Evolutionary conservation across 2,113 vertebrate genomes (phyloP).

Genomic region (Agelaius phoeniceus): DNA sequence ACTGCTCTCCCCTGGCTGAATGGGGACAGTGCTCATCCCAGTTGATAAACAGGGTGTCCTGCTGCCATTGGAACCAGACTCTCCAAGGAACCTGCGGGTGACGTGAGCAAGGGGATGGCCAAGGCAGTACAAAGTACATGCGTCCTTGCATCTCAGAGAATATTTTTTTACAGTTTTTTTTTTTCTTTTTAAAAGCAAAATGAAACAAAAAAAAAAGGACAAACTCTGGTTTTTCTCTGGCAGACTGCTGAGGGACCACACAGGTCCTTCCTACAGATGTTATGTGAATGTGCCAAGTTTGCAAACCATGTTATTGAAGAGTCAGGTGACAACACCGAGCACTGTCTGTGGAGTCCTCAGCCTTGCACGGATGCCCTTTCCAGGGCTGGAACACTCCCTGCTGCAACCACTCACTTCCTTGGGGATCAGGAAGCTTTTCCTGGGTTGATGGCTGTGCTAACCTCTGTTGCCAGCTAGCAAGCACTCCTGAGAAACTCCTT

Average conservation of each 20-base stretch:
- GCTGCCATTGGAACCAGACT: conserved; percentile 45
- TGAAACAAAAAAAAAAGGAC: background rate
- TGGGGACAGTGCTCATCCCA: background rate
- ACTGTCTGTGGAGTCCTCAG: background rate
- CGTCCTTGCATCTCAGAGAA: conserved; percentile 62
- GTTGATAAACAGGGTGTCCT: conserved; percentile 16
- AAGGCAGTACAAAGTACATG: conserved; percentile 48
- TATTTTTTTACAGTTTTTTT: conserved; percentile 66
- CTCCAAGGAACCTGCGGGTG: background rate
- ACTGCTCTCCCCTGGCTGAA: conserved; percentile 44
- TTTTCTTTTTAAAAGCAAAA: conserved; percentile 35
- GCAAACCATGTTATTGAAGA: background rate
- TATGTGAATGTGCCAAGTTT: conserved; percentile 57
- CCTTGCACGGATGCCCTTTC: background rate
- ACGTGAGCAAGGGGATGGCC: conserved; percentile 12
- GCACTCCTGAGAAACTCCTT: background rate
- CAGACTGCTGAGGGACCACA: background rate
- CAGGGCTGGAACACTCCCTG: background rate
- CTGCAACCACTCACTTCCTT: background rate
- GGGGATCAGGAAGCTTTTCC: background rate
- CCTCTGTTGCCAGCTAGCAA: background rate
- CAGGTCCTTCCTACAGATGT: background rate
- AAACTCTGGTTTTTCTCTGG: conserved; percentile 20
- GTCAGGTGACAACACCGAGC: background rate
- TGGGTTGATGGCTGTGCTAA: background rate